Evolutionary conservation across 2,888 invertebrate genomes (phyloP), one percentile per base, ranked within the genome.

Genomic region (Caenorhabditis zanzibari): DNA sequence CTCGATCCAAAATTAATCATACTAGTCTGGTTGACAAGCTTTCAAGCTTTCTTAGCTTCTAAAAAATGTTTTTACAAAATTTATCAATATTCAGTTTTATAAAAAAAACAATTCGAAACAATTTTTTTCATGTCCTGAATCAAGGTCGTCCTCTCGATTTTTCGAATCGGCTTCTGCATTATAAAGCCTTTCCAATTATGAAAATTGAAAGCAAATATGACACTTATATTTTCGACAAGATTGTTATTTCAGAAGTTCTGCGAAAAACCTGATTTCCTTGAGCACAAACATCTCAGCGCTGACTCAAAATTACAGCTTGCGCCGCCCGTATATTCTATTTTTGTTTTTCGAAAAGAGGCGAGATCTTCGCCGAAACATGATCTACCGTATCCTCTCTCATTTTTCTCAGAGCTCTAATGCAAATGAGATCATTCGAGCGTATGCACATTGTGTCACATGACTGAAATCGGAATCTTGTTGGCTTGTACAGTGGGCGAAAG

Each of bases 371-470:
- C 35, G 68, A 68, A 54, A 68, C 54, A 54, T 75, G 75, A 75
- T 75, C 75, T 68, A 75, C 75, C 75, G 75, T 75, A 75, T 44
- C 41, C 66, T 58, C 49, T 35, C 14, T 47, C 38, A 38, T 35
- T 12, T 47, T 49, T 35, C 9, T 35, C 49, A 19, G 35, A 58
- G 49, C 44, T 26, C 41, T 76, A 76, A 77, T 77, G 77, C 63
- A 77, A 71, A 77, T 77, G 77, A 77, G 61, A 71, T 71, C 77
- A 77, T 69, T 71, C 69, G 47, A 63, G 77, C 77, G 77, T 49
- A 63, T 77, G 71, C 77, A 77, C 77, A 77, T 77, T 61, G 71
- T 61, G 76, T 61, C 69, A 54, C 71, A 77, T 71, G 76, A 54
- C 54, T 26, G 63, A 63, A 74, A 64, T 54, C 26, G 24, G 58